Evolutionary conservation across 2,797 vertebrate genomes (phyloP), one percentile per base, ranked within the genome.

Genomic region (Triplophysa yarkandensis): DNA sequence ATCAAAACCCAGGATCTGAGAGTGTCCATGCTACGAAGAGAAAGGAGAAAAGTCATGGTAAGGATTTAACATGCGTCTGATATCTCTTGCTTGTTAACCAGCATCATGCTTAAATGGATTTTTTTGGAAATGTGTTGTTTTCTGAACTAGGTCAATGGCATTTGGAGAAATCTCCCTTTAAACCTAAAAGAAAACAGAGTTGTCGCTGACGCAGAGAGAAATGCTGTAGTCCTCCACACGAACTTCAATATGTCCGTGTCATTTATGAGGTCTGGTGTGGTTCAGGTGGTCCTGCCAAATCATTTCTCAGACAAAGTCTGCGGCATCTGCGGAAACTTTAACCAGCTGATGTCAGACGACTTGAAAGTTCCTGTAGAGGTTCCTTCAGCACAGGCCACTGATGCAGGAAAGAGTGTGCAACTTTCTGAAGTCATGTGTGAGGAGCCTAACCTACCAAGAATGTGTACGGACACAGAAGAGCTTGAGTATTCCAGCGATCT

Each of bases 301-400:
- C 23, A 39, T 16, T 95, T 92, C 80, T 91, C 89, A 6, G 74
- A 87, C 77, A 83, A 88, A 77, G 89, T 93, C 28, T 96, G 94
- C 3, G 94, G 95, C 80, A 86, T 95, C 83, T 95, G 94, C 27
- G 94, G 94, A 23, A 96, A 95, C 87, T 96, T 93, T 60, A 95
- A 95, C 84, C 76, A 68, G 63, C 44, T 62, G 16, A 70, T 6
- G 62, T 80, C 77, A 10, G 94, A 96, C 5, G 94, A 95, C 34
- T 86, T 86, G 79, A 82, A 39, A 72, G 89, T 83, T 83, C 86
- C 88, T 1, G 79, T 91, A 0, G 88, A 88, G 19, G 81, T 85
- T 54, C 81, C 76, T 46, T 86, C 90, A 0, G 4, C 62, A 3
- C 62, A 85, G 19, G 68, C 83, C 14, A 85, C 84, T 4, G 79